A percentile compares a stretch with the other conserved stretches of the same genome.
Conservation (phyloP, 2,797 vertebrate genomes). For the Pipistrellus pipistrellus region DNA sequence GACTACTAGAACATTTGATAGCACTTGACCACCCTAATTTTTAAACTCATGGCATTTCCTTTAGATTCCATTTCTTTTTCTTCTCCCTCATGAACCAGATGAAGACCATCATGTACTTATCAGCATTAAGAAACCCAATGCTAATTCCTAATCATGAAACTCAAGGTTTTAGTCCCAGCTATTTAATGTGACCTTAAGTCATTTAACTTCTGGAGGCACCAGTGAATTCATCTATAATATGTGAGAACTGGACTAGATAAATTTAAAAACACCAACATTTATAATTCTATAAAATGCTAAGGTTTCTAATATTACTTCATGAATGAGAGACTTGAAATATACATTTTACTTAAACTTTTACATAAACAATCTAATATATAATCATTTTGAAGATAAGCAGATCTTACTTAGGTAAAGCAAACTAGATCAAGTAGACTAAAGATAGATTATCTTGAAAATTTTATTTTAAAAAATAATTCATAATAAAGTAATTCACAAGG, state of each 20-base stretch:
- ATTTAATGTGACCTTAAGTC: neutral
- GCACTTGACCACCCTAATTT: neutral
- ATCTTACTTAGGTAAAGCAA: slow-evolving; percentile 22
- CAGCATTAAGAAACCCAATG: neutral
- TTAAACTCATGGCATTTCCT: slow-evolving; percentile 31
- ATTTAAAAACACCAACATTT: neutral
- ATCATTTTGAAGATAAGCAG: neutral
- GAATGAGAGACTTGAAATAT: slow-evolving; percentile 14
- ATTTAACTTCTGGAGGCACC: neutral
- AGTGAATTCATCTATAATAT: neutral
- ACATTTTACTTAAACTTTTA: slow-evolving; percentile 43
- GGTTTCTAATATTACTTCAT: neutral
- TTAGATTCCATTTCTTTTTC: slow-evolving; percentile 11
- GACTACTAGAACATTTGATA: neutral
- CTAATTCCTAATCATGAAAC: slow-evolving; percentile 37
- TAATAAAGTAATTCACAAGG: slow-evolving; percentile 24
- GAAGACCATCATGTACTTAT: slow-evolving; percentile 13
- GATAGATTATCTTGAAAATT: slow-evolving; percentile 30
- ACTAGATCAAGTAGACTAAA: neutral
- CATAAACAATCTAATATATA: neutral
- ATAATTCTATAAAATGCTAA: slow-evolving; percentile 34
- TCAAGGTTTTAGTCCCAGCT: neutral
- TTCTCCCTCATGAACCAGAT: neutral
- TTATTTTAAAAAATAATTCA: neutral
- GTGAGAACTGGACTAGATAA: neutral